Base-by-base conservation (phyloP, 2,888 invertebrate species). In the Pyrochroa serraticornis region DNA sequence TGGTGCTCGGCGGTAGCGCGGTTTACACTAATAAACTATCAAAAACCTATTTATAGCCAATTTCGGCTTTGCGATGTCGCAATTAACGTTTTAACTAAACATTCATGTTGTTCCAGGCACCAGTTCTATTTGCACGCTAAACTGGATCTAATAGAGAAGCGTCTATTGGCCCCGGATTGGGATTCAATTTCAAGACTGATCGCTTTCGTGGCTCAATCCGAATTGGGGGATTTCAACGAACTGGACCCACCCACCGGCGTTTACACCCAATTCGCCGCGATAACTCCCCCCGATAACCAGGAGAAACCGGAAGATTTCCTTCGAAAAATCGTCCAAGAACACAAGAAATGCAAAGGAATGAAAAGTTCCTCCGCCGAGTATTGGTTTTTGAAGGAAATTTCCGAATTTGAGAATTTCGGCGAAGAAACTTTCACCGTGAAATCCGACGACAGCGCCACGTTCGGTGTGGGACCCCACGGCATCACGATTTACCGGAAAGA, bases 101-200 rank as follows among this genome's bases (percentile, higher is more conserved):
- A 9, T 14, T 64, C 61, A 52, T 62, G 63, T 65, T 50, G 45
- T 81, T 80, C n/a, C 79, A 87, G 87, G 69, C 85, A 92, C 77
- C 87, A 91, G 76, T 94, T 94, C 79, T 95, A 92, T 76, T 85
- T 92, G 65, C 91, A 94, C 78, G 90, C 93, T 1, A 87, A 88
- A 71, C 82, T 88, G 37, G 92, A 93, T 75, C 80, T 92, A 64
- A 81, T 87, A 43, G 90, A 91, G 73, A 90, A 89, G 10, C 85
- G 89, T 57, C 82, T 93, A 9, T 85, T 87, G 52, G 87, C 89
- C 6, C 83, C 85, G 10, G 88, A 90, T 71, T 86, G 87, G 81
- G 83, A 85, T 68, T 85, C 87, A 30, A 87, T 89, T 3, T 85
- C 88, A 39, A 84, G 86, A 69, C 82, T 93, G 63, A 85, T 90